Percentiles rank a stretch among this genome's conserved stretches.
phyloP scores from a whole-genome alignment of 2,888 invertebrate species.

The Acrobasis suavella region DNA sequence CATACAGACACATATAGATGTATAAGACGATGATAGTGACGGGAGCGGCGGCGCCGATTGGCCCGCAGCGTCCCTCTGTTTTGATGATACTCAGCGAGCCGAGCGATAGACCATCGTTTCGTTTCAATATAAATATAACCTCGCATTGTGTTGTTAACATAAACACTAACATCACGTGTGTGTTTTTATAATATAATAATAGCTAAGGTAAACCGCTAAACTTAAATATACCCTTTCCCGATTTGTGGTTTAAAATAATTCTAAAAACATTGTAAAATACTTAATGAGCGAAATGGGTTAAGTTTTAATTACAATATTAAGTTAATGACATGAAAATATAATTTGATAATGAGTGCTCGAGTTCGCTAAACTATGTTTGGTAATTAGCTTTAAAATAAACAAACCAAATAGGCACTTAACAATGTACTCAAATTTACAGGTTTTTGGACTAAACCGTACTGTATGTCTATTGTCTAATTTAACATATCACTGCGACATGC shows the following conservation, averaged over 20 bases:
- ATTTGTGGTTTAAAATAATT: conserved; percentile 3
- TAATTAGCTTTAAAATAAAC: conserved; percentile 28
- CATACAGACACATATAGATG: conserved; percentile 35
- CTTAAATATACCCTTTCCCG: background rate
- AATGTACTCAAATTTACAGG: too few relatives aligned
- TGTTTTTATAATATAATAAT: conserved; percentile 1
- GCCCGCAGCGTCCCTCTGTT: conserved; percentile 25
- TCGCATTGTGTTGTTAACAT: background rate
- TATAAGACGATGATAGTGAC: conserved; percentile 23
- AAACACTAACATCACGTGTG: conserved; percentile 8
- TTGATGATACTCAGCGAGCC: background rate
- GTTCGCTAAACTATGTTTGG: conserved; percentile 26
- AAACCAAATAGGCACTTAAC: background rate
- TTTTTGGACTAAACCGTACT: too few relatives aligned
- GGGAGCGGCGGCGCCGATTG: conserved; percentile 26
- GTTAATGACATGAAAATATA: conserved; percentile 4
- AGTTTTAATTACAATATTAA: background rate
- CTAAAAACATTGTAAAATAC: background rate
- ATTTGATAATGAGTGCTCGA: conserved; percentile 8
- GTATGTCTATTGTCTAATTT: too few relatives aligned
- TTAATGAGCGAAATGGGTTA: background rate
- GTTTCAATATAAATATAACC: background rate
- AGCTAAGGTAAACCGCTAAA: background rate
- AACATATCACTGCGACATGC: too few relatives aligned
- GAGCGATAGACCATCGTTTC: background rate